A percentile compares a stretch with the other conserved stretches of the same genome.
These are phyloP conservation scores for Catalaphyllia jardinei DNA, from an alignment of 64 coral and sea anemone species.

Conservation along the genomic window DNA sequence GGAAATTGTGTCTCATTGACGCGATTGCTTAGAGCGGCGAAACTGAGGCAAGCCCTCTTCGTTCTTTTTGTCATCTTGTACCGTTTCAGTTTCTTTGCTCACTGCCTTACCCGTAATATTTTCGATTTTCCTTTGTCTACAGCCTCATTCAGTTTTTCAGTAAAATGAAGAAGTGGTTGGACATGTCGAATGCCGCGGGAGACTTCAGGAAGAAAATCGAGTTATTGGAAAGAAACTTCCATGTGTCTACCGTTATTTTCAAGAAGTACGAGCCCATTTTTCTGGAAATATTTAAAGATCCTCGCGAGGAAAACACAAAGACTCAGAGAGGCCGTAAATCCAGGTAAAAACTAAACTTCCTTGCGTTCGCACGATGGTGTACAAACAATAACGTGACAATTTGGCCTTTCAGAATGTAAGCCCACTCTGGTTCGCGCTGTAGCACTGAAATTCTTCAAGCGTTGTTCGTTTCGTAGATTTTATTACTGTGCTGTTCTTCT, in stretches of 20 bases:
- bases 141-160: slow-evolving; percentile 99
- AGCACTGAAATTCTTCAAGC: slow-evolving; percentile 1
- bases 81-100: slow-evolving; percentile 8
- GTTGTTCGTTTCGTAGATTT: slow-evolving; percentile 31
- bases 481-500: not conserved
- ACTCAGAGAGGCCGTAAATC: slow-evolving; percentile 89
- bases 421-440: not conserved
- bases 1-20: slow-evolving; percentile 98
- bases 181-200: slow-evolving; percentile 89
- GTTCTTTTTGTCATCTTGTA: slow-evolving; percentile 18
- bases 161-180: slow-evolving; percentile 99
- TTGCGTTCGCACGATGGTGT: slow-evolving; percentile 1
- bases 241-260: slow-evolving; percentile 96
- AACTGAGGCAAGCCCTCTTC: slow-evolving; percentile 72
- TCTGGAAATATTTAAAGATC: slow-evolving; percentile 92
- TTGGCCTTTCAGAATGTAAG: slow-evolving; percentile 17
- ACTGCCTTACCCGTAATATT: not conserved
- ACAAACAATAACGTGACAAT: slow-evolving; percentile 59
- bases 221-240: slow-evolving; percentile 91
- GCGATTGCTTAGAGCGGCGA: slow-evolving; percentile 82
- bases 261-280: slow-evolving; percentile 98
- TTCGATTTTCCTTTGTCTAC: slow-evolving; percentile 54
- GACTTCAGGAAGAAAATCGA: slow-evolving; percentile 98
- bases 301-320: slow-evolving; percentile 76
- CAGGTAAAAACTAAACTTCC: slow-evolving; percentile 64